Base-by-base conservation (phyloP, 2,113 vertebrate species). In the Lampris incognitus region DNA sequence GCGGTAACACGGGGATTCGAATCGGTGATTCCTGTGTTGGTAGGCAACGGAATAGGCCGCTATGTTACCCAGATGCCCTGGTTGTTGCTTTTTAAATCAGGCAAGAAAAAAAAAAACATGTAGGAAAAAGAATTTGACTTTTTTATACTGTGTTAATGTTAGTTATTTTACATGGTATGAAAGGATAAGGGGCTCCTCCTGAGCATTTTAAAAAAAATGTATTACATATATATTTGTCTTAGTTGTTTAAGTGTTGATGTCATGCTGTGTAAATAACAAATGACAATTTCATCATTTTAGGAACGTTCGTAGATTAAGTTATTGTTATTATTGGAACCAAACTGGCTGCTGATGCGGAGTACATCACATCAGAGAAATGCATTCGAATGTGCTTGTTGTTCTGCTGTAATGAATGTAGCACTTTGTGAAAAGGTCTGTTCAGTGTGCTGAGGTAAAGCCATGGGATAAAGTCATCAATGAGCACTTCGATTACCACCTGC, bases 71-170 rank as follows among this genome's bases (percentile, higher is more conserved):
- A 24, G 24, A 24, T 24, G 24, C 24, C 24, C 24, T 24, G 24
- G 24, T 24, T 24, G 24, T 24, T 24, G 24, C 24, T 24, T 24
- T 24, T 24, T 24, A 24, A 24, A 24, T 24, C 24, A 24, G 24
- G 24, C 24, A 24, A 24, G 24, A 24, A 24, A 36, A 54, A 52
- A 59, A 74, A 54, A n/a, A 39, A 50, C n/a, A 59, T 1, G 24
- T 66, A 66, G 49, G 50, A 77, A 74, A 68, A 44, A 38, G 65
- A 50, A 46, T 9, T 39, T 11, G 24, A 13, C 41, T 61, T 85
- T 67, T 88, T 83, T 90, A 78, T 87, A 84, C 74, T 60, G 41
- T 24, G 63, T 83, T 62, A 62, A 69, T 90, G 79, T 55, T 66
- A 66, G 46, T 85, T 11, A 72, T 90, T 89, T 85, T 74, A 76